Evolutionary conservation across 2,113 vertebrate species (phyloP).

Genomic region (Bombycilla garrulus): DNA sequence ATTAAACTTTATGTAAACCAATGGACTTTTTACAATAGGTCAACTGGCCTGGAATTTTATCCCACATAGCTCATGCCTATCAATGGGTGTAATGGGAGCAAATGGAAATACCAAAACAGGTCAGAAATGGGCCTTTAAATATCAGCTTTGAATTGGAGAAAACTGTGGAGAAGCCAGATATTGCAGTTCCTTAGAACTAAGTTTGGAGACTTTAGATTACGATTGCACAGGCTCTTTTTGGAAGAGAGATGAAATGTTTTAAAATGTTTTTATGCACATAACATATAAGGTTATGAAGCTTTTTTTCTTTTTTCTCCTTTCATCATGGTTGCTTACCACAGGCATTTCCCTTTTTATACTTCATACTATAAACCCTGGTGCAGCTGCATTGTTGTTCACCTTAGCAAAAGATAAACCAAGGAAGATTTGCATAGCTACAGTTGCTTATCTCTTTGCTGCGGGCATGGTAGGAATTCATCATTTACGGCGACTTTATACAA

Average conservation of each 20-base stretch:
- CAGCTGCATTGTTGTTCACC: constrained; percentile 8
- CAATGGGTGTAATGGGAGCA: background rate
- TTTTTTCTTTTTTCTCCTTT: background rate
- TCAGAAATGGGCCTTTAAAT: background rate
- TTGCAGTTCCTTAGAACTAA: background rate
- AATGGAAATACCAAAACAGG: background rate
- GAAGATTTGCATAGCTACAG: constrained; percentile 9
- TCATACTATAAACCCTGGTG: background rate
- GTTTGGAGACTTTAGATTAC: background rate
- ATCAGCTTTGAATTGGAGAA: background rate
- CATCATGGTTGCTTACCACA: background rate
- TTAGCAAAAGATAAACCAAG: constrained; percentile 15
- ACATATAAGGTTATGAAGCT: background rate
- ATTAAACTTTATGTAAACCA: background rate
- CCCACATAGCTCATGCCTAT: background rate
- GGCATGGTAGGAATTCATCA: background rate
- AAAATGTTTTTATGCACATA: background rate
- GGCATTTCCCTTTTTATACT: constrained; percentile 9
- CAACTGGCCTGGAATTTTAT: background rate
- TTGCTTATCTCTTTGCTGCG: constrained; percentile 2
- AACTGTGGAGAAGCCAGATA: background rate
- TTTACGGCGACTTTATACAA: background rate
- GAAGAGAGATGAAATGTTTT: background rate
- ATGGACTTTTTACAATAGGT: background rate
- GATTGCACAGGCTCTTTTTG: background rate